phyloP scores from a whole-genome alignment of 1,140 invertebrate genomes.

The Holotrichia oblita region DNA sequence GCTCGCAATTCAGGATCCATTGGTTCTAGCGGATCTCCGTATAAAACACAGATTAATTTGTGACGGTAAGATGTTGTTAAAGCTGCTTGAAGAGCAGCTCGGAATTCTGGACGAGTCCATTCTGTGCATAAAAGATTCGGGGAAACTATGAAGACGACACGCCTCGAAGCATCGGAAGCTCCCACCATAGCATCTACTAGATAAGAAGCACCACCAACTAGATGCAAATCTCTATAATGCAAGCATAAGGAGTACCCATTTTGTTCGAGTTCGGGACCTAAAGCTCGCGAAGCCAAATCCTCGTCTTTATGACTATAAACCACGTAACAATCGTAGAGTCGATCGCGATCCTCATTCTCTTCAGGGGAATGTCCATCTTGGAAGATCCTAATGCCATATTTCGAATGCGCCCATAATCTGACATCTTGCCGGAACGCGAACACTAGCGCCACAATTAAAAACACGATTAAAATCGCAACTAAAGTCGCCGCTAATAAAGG shows the following conservation, averaged over 20 bases:
- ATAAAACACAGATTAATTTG: constrained; percentile 78
- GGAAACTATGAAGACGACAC: constrained; percentile 78
- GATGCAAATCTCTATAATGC: constrained; percentile 77
- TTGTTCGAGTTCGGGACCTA: constrained; percentile 83
- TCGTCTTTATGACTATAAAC: constrained; percentile 88
- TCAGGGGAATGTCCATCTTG: constrained; percentile 65
- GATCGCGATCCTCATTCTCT: constrained; percentile 72
- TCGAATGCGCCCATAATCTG: constrained; percentile 77
- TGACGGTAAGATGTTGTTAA: constrained; percentile 78
- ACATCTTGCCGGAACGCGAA: constrained; percentile 82
- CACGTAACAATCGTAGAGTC: constrained; percentile 87
- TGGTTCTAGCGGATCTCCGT: constrained; percentile 69
- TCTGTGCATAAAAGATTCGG: constrained; percentile 78
- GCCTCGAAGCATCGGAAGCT: constrained; percentile 77
- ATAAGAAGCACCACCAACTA: constrained; percentile 70
- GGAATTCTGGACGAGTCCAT: constrained; percentile 77
- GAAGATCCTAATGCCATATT: constrained; percentile 78
- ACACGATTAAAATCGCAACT: constrained; percentile 76
- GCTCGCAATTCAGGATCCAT: constrained; percentile 85
- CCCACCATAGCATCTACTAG: constrained; percentile 80
- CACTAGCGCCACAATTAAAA: constrained; percentile 72
- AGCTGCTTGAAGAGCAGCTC: constrained; percentile 75
- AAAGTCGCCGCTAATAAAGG: constrained; percentile 76
- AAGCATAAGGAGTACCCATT: constrained; percentile 77
- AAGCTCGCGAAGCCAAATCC: constrained; percentile 78